phyloP scores from a whole-genome alignment of 30 jellyfish, hydroid and myxozoan species.

The Chrysaora quinquecirrha region DNA sequence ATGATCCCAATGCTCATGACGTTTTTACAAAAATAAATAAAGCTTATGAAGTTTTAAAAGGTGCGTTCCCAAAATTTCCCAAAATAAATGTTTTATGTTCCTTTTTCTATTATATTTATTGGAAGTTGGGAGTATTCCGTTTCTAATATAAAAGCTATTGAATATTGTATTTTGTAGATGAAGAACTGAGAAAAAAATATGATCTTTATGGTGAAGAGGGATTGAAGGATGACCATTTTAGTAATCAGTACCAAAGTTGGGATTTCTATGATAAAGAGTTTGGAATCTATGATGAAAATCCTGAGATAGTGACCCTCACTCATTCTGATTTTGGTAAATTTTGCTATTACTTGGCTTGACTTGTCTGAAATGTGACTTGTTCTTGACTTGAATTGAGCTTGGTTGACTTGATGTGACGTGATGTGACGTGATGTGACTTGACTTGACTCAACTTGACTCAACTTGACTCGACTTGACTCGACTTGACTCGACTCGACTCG shows the following conservation, averaged over 20 bases:
- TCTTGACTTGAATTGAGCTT: too few relatives aligned
- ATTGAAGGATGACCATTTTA: constrained; percentile 85
- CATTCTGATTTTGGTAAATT: constrained; percentile 87
- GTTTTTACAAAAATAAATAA: constrained; percentile 66
- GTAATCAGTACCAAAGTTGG: constrained; percentile 91
- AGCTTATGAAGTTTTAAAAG: constrained; percentile 94
- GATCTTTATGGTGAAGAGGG: constrained; percentile 97
- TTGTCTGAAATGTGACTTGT: too few relatives aligned
- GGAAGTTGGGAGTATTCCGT: too few relatives aligned
- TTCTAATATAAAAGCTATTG: too few relatives aligned
- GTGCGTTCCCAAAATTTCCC: constrained; percentile 43
- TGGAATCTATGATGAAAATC: constrained; percentile 97
- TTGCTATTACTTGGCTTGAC: too few relatives aligned
- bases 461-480: too few relatives aligned
- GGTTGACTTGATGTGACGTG: too few relatives aligned
- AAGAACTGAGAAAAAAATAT: constrained; percentile 89
- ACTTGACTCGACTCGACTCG: too few relatives aligned
- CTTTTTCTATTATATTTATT: too few relatives aligned
- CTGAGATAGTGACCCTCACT: constrained; percentile 84
- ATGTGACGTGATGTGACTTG: too few relatives aligned
- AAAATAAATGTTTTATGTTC: too few relatives aligned
- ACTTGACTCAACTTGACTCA: too few relatives aligned
- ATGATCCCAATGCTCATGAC: constrained; percentile 93
- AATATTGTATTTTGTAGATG: constrained; percentile 66
- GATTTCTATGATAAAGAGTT: constrained; percentile 82